These are phyloP conservation scores for Philypnodon macrostomus DNA, from an alignment of 2,797 vertebrate species.

Conservation along the genomic window DNA sequence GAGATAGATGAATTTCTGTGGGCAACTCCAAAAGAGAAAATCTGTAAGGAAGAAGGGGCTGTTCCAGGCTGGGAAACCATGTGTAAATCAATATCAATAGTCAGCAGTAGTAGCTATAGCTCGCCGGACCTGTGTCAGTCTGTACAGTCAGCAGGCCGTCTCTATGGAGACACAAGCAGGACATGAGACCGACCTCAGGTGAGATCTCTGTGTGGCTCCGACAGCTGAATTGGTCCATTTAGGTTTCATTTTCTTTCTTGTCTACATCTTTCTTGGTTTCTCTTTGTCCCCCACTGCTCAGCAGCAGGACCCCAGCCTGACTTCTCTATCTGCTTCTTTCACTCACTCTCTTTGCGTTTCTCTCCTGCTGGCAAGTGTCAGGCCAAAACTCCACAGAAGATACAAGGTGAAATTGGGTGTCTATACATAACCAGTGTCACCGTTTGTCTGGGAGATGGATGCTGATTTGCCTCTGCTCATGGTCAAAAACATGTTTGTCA, in stretches of 20 bases:
- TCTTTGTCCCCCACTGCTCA: conserved; percentile 51
- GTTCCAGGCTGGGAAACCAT: conserved; percentile 31
- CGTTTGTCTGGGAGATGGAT: conserved; percentile 35
- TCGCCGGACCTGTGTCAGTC: conserved; percentile 51
- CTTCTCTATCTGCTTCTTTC: conserved; percentile 45
- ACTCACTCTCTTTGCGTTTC: conserved; percentile 44
- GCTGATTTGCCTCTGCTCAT: conserved; percentile 51
- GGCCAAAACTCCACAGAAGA: conserved; percentile 48
- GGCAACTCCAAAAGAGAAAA: too few species aligned
- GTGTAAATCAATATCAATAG: conserved; percentile 54
- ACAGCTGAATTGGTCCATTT: conserved; percentile 67
- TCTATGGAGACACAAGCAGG: conserved; percentile 72
- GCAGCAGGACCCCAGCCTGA: conserved; percentile 27
- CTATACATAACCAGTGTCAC: conserved; percentile 56
- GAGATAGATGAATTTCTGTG: too few species aligned
- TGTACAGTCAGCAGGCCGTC: conserved; percentile 59
- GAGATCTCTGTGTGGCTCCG: conserved; percentile 61
- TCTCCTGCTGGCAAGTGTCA: conserved; percentile 51
- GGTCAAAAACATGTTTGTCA: conserved; percentile 55
- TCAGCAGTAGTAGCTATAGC: too few species aligned
- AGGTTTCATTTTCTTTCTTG: conserved; percentile 66
- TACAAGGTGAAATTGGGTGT: conserved; percentile 55
- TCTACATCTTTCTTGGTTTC: conserved; percentile 54
- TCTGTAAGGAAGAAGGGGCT: too few species aligned
- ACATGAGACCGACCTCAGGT: conserved; percentile 65